Evolutionary conservation across 2,113 vertebrate species (phyloP).

Genomic region (Semnornis frantzii): DNA sequence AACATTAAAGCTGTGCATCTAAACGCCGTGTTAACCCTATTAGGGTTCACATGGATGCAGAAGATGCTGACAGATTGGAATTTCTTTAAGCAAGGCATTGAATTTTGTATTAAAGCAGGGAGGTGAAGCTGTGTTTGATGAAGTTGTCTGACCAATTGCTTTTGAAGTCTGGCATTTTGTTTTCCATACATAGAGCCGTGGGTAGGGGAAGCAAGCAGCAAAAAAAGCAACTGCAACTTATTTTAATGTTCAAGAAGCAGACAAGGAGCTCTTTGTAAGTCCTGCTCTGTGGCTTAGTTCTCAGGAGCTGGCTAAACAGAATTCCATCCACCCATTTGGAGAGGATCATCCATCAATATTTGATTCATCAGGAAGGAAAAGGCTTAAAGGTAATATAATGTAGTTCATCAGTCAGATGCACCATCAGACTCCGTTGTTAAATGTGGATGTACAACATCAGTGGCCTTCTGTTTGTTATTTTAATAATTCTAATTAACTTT

Average conservation of each 20-base stretch:
- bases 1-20: not conserved
- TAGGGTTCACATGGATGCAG: not conserved
- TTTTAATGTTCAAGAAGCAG: slow-evolving; percentile 20
- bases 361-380: slow-evolving; percentile 65
- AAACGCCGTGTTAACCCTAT: not conserved
- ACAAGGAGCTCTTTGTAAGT: slow-evolving; percentile 25
- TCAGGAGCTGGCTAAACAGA: slow-evolving; percentile 58
- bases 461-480: slow-evolving; percentile 67
- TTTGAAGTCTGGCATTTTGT: not conserved
- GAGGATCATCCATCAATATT: slow-evolving; percentile 69
- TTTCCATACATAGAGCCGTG: not conserved
- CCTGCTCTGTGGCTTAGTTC: slow-evolving; percentile 39
- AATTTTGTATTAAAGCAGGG: not conserved
- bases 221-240: slow-evolving; percentile 22
- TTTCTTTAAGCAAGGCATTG: not conserved
- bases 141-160: not conserved
- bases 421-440: slow-evolving; percentile 64
- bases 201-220: not conserved
- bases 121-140: not conserved
- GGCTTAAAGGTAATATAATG: slow-evolving; percentile 52
- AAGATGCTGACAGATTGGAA: not conserved
- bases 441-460: slow-evolving; percentile 52
- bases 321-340: slow-evolving; percentile 28
- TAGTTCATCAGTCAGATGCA: slow-evolving; percentile 57
- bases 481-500: slow-evolving; percentile 78